Conservation (phyloP, 2,888 invertebrate genomes). For the Bombylius discolor region DNA sequence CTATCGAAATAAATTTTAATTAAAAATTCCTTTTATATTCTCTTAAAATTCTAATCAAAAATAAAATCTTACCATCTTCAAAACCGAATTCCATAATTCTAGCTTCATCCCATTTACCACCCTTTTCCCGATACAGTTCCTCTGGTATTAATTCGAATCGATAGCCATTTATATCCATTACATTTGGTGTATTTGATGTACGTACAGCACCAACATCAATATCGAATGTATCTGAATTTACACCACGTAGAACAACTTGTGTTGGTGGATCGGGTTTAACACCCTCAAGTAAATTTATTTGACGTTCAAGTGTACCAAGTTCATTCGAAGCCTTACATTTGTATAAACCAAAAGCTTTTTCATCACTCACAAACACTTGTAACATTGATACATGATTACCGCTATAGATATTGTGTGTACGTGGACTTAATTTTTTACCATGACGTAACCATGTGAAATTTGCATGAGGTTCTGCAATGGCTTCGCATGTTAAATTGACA, state of each 20-base stretch:
- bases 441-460: conserved; percentile 40
- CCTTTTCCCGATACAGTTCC: conserved; percentile 29
- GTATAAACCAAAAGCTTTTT: conserved; percentile 39
- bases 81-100: conserved; percentile 30
- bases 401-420: conserved; percentile 25
- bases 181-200: conserved; percentile 22
- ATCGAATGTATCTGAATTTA: conserved; percentile 35
- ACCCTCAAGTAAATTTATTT: conserved; percentile 40
- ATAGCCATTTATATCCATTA: conserved; percentile 34
- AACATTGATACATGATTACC: conserved; percentile 29
- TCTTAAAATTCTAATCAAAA: background rate
- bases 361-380: conserved; percentile 26
- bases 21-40: too few relatives aligned
- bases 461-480: conserved; percentile 43
- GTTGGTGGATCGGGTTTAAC: conserved; percentile 41
- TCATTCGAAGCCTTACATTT: conserved; percentile 41
- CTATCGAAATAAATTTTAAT: too few relatives aligned
- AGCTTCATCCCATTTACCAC: conserved; percentile 34
- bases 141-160: conserved; percentile 33
- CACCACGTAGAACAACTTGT: conserved; percentile 30
- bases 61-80: conserved; percentile 29
- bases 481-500: conserved; percentile 46
- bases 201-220: conserved; percentile 32
- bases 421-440: conserved; percentile 27
- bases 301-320: conserved; percentile 39